Evolutionary conservation across 2,797 vertebrate genomes (phyloP), one percentile per base, ranked within the genome.

Genomic region (Tragelaphus oryx): DNA sequence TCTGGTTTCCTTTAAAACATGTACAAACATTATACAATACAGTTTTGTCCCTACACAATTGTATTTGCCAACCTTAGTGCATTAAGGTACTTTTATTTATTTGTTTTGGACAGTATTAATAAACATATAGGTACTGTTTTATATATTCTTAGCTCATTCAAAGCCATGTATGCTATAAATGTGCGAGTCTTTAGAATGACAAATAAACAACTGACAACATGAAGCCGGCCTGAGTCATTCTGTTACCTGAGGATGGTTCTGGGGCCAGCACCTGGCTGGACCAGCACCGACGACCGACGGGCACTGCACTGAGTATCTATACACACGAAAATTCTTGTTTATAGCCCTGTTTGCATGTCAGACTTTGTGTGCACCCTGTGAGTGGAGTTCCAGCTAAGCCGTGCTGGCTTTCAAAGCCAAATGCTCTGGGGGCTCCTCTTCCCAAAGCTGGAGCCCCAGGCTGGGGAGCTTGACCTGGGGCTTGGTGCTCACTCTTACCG

Each of bases 31-130:
- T 99, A 98, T 99, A 98, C 97, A 98, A 98, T 98, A 98, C 60
- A 91, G 96, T 97, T 98, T 98, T 97, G 97, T 98, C 98, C 97
- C 97, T 94, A 97, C 94, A 96, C 93, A 48, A 90, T 96, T 99
- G 98, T 98, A 98, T 96, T 98, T 98, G 98, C 98, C 98, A 98
- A 98, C 97, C 98, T 98, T 98, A 97, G 97, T 98, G 98, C 98
- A 97, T 98, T 98, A 94, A 97, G 98, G 95, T 97, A 98, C 98
- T 98, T 98, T 98, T 99, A 99, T 99, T 99, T 99, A 99, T 99
- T 99, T 99, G 98, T 95, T 98, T 98, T 79, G 97, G 97, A 97
- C 98, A 98, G 98, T 98, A 98, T 99, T 99, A 98, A 98, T 98
- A 98, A 98, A 98, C 96, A 97, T 96, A 98, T 93, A 96, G 98